Percentiles rank a stretch among this genome's conserved stretches.
Evolutionary conservation across 2,113 vertebrate species (phyloP).

Genomic region (Tamias sibiricus): DNA sequence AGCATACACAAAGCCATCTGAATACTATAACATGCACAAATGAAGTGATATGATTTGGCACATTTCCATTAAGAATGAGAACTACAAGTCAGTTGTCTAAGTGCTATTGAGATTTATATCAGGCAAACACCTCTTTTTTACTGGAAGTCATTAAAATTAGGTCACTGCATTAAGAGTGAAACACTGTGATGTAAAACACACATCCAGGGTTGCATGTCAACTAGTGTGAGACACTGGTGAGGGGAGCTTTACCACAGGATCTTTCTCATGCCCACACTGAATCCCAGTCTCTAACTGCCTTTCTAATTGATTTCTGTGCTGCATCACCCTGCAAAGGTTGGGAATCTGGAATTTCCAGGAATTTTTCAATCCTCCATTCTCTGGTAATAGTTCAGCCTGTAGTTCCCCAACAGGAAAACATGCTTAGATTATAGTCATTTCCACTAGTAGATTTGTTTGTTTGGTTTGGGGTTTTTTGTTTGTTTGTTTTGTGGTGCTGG

Average conservation of each 20-base stretch:
- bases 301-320: neutral
- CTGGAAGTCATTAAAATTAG: slow-evolving; percentile 64
- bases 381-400: neutral
- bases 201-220: neutral
- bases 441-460: neutral
- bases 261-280: neutral
- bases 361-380: neutral
- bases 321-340: neutral
- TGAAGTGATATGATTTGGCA: slow-evolving; percentile 61
- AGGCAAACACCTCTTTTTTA: neutral
- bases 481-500: no score
- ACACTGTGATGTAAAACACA: neutral
- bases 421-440: neutral
- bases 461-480: no score
- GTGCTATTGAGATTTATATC: slow-evolving; percentile 36
- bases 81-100: slow-evolving; percentile 50
- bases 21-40: slow-evolving; percentile 62
- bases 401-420: neutral
- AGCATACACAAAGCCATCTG: slow-evolving; percentile 73
- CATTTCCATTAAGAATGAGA: slow-evolving; percentile 51
- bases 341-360: neutral
- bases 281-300: neutral
- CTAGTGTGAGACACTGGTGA: neutral
- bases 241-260: neutral
- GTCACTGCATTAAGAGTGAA: slow-evolving; percentile 41